Evolutionary conservation across 2,888 invertebrate species (phyloP), one percentile per base, ranked within the genome.

Genomic region (Mylabris sibirica): DNA sequence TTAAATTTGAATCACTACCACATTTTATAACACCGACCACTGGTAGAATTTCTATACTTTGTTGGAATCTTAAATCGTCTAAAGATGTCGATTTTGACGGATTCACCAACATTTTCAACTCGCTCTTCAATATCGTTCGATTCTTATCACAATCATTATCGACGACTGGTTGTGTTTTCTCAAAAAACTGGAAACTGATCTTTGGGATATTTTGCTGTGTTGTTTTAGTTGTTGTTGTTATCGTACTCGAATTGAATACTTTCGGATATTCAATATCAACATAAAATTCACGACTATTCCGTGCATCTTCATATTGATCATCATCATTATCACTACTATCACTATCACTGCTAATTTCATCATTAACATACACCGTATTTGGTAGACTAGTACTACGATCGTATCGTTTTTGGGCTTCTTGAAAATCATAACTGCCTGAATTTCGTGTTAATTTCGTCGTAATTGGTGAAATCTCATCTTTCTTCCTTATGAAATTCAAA

Each of bases 121-220:
- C 81, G 63, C 79, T 82, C 67, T 78, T 80, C 4, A 67, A 68
- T 26, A 34, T 62, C 35, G 22, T 34, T 57, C n/a, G 26, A 11
- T 69, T 65, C n/a, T 35, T 22, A 60, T 38, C 14, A 44, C n/a
- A n/a, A n/a, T 64, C 34, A 59, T 69, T 66, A 57, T 72, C 71
- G 49, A 59, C 64, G 5, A 60, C 30, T 17, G 34, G 11, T 6
- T n/a, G 44, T 12, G 62, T 11, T 61, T 75, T 76, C 30, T 83
- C 84, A 70, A 83, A 83, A 77, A 85, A 85, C 62, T 82, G 83
- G 70, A 85, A 85, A 69, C 83, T 83, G 53, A 85, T 85, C 68
- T 79, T 83, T 6, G 85, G 85, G 20, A 85, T 84, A 64, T 85
- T 85, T 30, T 30, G 30, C 3, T 30, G 30, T 30, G 30, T 30